Evolutionary conservation across 2,888 invertebrate species (phyloP).

Genomic region (Euproctis similis): DNA sequence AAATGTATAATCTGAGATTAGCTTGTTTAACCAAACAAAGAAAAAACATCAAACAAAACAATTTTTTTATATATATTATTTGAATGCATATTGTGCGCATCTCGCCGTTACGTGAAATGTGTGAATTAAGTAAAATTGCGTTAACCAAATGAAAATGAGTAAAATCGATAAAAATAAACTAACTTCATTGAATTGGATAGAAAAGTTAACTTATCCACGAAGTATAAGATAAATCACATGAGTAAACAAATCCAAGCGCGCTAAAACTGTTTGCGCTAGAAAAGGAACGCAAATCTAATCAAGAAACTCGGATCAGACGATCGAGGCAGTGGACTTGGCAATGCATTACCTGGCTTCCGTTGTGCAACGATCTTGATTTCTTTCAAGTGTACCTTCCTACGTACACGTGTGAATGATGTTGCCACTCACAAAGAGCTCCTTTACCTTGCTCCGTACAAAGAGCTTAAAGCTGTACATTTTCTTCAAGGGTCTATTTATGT

Average conservation of each 20-base stretch:
- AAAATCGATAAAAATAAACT: too few species aligned
- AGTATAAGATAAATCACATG: constrained; percentile 37
- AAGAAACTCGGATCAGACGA: constrained; percentile 59
- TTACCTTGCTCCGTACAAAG: constrained; percentile 16
- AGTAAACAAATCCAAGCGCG: constrained; percentile 45
- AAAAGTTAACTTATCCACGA: constrained; percentile 26
- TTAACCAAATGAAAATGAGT: too few species aligned
- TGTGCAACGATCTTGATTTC: constrained; percentile 68
- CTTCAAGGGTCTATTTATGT: constrained; percentile 24
- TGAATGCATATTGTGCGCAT: too few species aligned
- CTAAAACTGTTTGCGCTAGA: constrained; percentile 53
- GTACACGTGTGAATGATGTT: constrained; percentile 49
- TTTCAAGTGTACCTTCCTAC: constrained; percentile 65
- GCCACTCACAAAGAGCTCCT: constrained; percentile 40
- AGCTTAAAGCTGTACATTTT: constrained; percentile 13
- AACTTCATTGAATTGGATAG: constrained; percentile 32
- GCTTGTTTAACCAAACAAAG: too few species aligned
- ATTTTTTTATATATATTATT: too few species aligned
- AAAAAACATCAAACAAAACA: too few species aligned
- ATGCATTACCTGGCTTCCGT: constrained; percentile 73
- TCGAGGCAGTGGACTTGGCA: constrained; percentile 55
- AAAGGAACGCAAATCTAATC: constrained; percentile 57
- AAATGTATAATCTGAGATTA: too few species aligned
- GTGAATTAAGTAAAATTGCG: too few species aligned
- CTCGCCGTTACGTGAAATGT: too few species aligned